Evolutionary conservation across 2,888 invertebrate genomes (phyloP).

Genomic region (Amblyjoppa fuscipennis): DNA sequence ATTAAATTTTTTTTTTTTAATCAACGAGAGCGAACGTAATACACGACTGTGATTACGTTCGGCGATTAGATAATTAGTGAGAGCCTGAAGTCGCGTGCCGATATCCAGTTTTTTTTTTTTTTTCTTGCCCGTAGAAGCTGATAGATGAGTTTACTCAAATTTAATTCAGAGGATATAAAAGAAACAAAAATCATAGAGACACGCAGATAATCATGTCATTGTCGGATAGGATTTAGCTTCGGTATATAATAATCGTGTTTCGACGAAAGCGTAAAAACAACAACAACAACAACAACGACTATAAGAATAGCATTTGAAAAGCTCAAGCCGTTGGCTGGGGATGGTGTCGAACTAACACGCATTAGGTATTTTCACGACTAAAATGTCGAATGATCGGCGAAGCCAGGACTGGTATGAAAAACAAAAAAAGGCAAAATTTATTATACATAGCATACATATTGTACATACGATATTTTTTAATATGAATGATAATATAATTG

Average conservation of each 20-base stretch:
- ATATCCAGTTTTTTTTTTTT: conserved; percentile 57
- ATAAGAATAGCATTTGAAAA: conserved; percentile 16
- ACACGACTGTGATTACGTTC: conserved; percentile 23
- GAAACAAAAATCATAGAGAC: neutral
- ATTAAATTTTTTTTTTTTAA: neutral
- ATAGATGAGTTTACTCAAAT: conserved; percentile 57
- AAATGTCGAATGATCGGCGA: conserved; percentile 37
- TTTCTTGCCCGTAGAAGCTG: conserved; percentile 65
- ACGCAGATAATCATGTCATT: conserved; percentile 45
- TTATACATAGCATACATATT: conserved; percentile 48
- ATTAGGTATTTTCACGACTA: conserved; percentile 42
- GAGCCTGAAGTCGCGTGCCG: conserved; percentile 16
- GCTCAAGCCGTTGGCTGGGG: conserved; percentile 59
- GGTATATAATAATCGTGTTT: conserved; percentile 49
- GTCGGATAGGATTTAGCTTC: conserved; percentile 20
- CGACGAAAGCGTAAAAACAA: conserved; percentile 13
- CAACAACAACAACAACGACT: conserved; percentile 47
- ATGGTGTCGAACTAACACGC: conserved; percentile 55
- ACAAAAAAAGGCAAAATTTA: conserved; percentile 23
- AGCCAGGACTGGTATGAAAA: conserved; percentile 10
- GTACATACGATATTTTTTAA: conserved; percentile 61
- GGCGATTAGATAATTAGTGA: conserved; percentile 39
- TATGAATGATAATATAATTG: conserved; percentile 50
- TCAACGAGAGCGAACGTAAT: conserved; percentile 30
- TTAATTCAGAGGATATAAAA: conserved; percentile 39